These are phyloP conservation scores for Melanerpes aurifrons DNA, from an alignment of 2,113 vertebrate genomes.

Conservation along the genomic window DNA sequence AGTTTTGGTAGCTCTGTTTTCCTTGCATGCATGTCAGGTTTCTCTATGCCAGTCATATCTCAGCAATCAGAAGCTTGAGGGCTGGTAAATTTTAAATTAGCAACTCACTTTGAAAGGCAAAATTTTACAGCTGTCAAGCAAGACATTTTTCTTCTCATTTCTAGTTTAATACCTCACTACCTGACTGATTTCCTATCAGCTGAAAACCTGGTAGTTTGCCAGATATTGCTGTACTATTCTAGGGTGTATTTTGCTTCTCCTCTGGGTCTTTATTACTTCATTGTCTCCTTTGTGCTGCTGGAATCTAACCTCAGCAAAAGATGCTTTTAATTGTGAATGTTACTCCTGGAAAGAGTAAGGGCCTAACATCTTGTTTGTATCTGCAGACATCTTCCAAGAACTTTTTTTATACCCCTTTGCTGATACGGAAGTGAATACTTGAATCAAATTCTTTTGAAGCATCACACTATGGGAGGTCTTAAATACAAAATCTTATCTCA, in stretches of 20 bases:
- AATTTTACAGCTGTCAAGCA: neutral
- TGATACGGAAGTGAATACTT: neutral
- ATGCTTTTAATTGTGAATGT: neutral
- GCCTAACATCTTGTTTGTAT: neutral
- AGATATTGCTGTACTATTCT: neutral
- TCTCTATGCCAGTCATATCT: neutral
- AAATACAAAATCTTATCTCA: neutral
- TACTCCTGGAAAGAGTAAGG: neutral
- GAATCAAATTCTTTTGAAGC: neutral
- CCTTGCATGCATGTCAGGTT: neutral
- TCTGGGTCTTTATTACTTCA: neutral
- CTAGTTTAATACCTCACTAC: neutral
- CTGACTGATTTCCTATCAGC: neutral
- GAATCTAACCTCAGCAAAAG: neutral
- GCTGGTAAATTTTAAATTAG: conserved; percentile 26
- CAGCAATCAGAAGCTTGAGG: neutral
- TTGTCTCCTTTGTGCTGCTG: neutral
- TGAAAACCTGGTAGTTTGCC: neutral
- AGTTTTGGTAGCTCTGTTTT: neutral
- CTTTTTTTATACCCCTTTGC: neutral
- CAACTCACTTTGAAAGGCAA: neutral
- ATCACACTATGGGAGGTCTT: neutral
- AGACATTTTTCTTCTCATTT: neutral
- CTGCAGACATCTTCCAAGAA: neutral
- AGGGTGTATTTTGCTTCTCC: neutral